A percentile compares a stretch with the other conserved stretches of the same genome.
phyloP scores from a whole-genome alignment of 2,888 invertebrate genomes.

The Quadriops clusia region DNA sequence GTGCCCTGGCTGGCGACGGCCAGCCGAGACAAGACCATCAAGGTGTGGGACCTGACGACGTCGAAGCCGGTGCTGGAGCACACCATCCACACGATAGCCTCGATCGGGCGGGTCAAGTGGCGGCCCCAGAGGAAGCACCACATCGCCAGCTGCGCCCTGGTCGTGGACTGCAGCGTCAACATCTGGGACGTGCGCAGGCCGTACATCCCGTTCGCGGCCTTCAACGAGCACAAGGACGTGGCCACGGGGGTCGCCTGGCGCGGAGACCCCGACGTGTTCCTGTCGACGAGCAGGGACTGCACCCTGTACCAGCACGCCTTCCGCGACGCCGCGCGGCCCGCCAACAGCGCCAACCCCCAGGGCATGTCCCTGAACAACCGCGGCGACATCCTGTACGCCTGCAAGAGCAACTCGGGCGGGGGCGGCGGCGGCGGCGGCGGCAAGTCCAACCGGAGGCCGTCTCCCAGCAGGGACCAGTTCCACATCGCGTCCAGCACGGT shows the following conservation, averaged over 20 bases:
- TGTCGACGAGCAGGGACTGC: conserved; percentile 89
- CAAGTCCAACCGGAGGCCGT: conserved; percentile 40
- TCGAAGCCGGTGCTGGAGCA: conserved; percentile 66
- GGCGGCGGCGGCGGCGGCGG: no score
- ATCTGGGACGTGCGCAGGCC: conserved; percentile 96
- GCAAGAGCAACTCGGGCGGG: no score
- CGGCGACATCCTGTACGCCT: conserved; percentile 61
- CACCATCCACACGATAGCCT: conserved; percentile 88
- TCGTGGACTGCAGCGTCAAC: conserved; percentile 89
- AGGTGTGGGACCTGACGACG: conserved; percentile 50
- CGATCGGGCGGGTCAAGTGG: conserved; percentile 94
- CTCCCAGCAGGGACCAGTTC: conserved; percentile 52
- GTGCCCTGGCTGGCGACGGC: conserved; percentile 86
- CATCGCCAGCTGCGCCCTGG: conserved; percentile 88
- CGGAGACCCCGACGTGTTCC: conserved; percentile 71
- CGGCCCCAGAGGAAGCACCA: conserved; percentile 78
- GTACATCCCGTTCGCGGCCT: conserved; percentile 90
- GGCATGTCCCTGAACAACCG: conserved; percentile 70
- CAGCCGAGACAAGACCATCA: conserved; percentile 89
- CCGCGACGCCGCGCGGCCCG: conserved; percentile 78
- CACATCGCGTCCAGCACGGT: conserved; percentile 51
- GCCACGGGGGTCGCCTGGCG: conserved; percentile 91
- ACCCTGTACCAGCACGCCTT: conserved; percentile 83
- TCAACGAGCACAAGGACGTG: conserved; percentile 91
- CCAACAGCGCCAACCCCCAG: conserved; percentile 82